Evolutionary conservation across 2,113 vertebrate species (phyloP).

Genomic region (Barbus barbus): DNA sequence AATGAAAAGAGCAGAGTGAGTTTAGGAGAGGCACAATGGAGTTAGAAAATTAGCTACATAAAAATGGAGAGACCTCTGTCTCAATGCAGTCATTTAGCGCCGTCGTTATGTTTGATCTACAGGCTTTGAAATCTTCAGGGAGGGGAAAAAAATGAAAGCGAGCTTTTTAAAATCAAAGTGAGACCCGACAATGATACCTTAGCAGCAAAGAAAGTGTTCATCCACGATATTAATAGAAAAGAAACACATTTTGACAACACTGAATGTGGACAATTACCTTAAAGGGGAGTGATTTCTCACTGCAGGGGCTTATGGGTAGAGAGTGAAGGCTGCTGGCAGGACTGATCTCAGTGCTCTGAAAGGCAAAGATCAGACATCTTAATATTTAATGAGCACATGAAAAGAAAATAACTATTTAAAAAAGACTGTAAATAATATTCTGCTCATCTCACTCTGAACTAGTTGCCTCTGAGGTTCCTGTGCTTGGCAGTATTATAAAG

Average conservation of each 20-base stretch:
- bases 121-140: slow-evolving; percentile 26
- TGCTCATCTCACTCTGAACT: not conserved
- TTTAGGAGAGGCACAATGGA: slow-evolving; percentile 20
- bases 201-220: not conserved
- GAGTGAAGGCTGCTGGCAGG: slow-evolving; percentile 92
- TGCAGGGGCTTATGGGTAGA: slow-evolving; percentile 91
- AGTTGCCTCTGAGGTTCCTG: not conserved
- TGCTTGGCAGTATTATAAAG: not conserved
- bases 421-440: not conserved
- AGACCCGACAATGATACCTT: not conserved
- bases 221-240: not conserved
- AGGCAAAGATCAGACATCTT: slow-evolving; percentile 41
- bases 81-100: too few species aligned
- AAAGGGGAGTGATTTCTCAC: slow-evolving; percentile 85
- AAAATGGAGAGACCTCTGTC: too few species aligned
- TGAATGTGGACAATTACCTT: slow-evolving; percentile 80
- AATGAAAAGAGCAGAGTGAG: slow-evolving; percentile 5
- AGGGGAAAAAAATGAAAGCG: not conserved
- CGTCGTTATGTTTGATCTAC: slow-evolving; percentile 13
- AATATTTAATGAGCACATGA: not conserved
- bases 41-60: not conserved
- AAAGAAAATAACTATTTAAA: not conserved
- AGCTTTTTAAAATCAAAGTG: slow-evolving; percentile 5
- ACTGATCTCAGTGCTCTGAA: slow-evolving; percentile 90
- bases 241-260: not conserved